Conservation (phyloP, 1,140 invertebrate genomes). For the Drosophila baimaii region DNA sequence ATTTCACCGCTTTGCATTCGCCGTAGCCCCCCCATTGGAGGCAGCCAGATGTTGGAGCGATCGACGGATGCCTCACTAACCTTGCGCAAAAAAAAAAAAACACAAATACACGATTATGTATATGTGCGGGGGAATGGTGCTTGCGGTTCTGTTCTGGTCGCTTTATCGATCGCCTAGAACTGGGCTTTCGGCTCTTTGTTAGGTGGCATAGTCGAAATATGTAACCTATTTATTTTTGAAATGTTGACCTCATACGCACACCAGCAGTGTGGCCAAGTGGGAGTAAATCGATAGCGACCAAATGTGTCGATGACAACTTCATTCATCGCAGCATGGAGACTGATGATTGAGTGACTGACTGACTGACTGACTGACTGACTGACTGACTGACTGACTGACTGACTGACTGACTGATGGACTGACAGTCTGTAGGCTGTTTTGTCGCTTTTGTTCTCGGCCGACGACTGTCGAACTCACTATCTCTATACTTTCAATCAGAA, state of each 20-base stretch:
- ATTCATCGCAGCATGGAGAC: conserved; percentile 60
- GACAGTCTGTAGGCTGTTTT: conserved; percentile 46
- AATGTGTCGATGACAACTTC: conserved; percentile 80
- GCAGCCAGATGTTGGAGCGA: conserved; percentile 24
- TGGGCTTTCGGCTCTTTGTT: conserved; percentile 45
- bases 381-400: conserved; percentile 33
- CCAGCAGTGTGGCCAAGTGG: conserved; percentile 34
- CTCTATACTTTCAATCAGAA: conserved; percentile 82
- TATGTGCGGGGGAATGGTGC: not conserved
- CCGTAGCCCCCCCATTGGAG: conserved; percentile 18
- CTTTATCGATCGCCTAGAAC: conserved; percentile 37
- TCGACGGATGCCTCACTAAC: conserved; percentile 47
- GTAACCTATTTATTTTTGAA: conserved; percentile 81
- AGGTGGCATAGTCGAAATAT: conserved; percentile 53
- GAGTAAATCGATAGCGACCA: conserved; percentile 66
- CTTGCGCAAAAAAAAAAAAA: conserved; percentile 52
- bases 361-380: conserved; percentile 24
- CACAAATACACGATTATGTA: conserved; percentile 11
- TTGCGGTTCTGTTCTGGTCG: conserved; percentile 10
- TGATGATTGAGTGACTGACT: conserved; percentile 45
- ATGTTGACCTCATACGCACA: conserved; percentile 77
- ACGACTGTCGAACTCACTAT: conserved; percentile 37
- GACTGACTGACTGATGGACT: conserved; percentile 27
- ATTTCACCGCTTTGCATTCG: conserved; percentile 56
- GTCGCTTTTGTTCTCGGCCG: conserved; percentile 68